phyloP scores from a whole-genome alignment of 2,888 invertebrate species.

The Pachycephus smyrnensis region DNA sequence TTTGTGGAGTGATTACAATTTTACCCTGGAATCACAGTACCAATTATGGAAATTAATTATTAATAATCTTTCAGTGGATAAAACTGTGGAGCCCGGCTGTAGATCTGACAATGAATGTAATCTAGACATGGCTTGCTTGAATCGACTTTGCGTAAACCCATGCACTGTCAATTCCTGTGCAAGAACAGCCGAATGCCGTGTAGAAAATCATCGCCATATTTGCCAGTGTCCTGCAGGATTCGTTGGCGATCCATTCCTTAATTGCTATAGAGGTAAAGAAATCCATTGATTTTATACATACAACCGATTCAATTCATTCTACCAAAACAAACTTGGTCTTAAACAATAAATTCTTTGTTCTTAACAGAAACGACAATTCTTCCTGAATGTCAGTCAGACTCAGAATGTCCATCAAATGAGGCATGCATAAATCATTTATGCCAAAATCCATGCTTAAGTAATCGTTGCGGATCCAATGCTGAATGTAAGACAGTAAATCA shows the following conservation, averaged over 20 bases:
- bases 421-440: slow-evolving; percentile 86
- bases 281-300: neutral
- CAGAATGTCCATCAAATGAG: slow-evolving; percentile 81
- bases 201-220: slow-evolving; percentile 79
- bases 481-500: slow-evolving; percentile 83
- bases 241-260: slow-evolving; percentile 84
- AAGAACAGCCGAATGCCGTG: slow-evolving; percentile 81
- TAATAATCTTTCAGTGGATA: slow-evolving; percentile 41
- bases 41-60: neutral
- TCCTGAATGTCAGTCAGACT: slow-evolving; percentile 79
- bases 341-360: neutral
- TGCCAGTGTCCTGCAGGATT: slow-evolving; percentile 82
- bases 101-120: slow-evolving; percentile 79
- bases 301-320: neutral
- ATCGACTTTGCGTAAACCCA: slow-evolving; percentile 81
- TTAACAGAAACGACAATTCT: slow-evolving; percentile 64
- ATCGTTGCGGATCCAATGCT: slow-evolving; percentile 85
- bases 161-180: slow-evolving; percentile 83
- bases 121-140: slow-evolving; percentile 78
- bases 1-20: neutral
- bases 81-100: slow-evolving; percentile 72
- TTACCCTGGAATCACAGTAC: neutral
- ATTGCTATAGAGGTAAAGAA: slow-evolving; percentile 73
- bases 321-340: neutral
- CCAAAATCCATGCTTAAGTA: slow-evolving; percentile 83